Evolutionary conservation across 2,888 invertebrate genomes (phyloP), one percentile per base, ranked within the genome.

Genomic region (Acrocera orbiculus): DNA sequence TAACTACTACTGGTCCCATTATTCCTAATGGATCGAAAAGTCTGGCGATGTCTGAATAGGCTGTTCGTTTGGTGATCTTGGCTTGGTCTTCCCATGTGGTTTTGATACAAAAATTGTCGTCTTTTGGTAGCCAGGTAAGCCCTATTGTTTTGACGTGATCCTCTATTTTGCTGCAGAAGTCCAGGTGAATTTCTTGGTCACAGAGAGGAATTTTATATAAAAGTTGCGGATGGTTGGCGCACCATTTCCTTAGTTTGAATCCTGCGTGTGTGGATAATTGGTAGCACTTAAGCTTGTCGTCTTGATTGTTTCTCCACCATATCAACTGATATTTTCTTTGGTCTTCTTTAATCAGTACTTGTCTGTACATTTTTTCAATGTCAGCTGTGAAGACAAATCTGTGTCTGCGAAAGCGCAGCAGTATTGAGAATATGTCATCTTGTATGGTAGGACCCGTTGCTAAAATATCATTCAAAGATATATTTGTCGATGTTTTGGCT

Each of bases 271-370:
- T 29, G 8, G 19, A 23, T 16, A 24, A 16, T 49, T 54, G 51
- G 14, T 26, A 22, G n/a, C 27, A 22, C 16, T 16, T n/a, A 22
- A 49, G 53, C 49, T 57, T 52, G 51, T 53, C 51, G 56, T 54
- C 53, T 49, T 34, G 37, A 35, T 36, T 35, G 30, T 55, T 54
- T 50, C 51, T 43, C 44, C 49, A 52, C 48, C 49, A 56, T 54
- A 51, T 62, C 61, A 28, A 22, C 29, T 63, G 54, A 51, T 56
- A 58, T 54, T 19, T 19, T 19, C 19, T 16, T 9, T 47, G 31
- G 2, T 29, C 27, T 8, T 34, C 32, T 13, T 36, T 14, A n/a
- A n/a, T n/a, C n/a, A n/a, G n/a, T n/a, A n/a, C n/a, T n/a, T n/a
- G n/a, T n/a, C n/a, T n/a, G n/a, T n/a, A n/a, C n/a, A n/a, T n/a